These are phyloP conservation scores for Pristionchus entomophagus DNA, from an alignment of 2,888 invertebrate species.

Conservation along the genomic window DNA sequence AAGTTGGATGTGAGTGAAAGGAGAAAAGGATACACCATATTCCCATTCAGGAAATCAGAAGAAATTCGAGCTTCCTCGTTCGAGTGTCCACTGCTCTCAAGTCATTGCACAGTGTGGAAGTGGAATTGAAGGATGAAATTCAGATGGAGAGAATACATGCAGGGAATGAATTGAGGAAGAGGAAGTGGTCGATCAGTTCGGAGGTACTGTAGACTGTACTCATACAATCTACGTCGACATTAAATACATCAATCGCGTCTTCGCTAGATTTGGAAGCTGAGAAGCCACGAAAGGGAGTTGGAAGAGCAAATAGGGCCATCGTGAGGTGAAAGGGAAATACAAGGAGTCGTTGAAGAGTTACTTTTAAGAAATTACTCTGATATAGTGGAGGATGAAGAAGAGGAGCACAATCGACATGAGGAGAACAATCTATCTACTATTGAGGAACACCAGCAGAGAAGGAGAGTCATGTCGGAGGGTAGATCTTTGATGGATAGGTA, in stretches of 20 bases:
- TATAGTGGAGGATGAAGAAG: constrained; percentile 41
- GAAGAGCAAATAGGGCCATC: constrained; percentile 9
- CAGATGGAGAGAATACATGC: neutral
- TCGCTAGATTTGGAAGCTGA: constrained; percentile 1
- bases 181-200: constrained; percentile 43
- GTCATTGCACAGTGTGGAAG: neutral
- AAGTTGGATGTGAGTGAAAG: constrained; percentile 31
- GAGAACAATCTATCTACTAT: neutral
- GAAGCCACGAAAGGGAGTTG: constrained; percentile 7
- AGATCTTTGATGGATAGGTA: neutral
- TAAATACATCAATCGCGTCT: constrained; percentile 14
- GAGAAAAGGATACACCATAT: neutral
- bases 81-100: constrained; percentile 40
- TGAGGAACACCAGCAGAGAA: neutral
- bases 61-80: neutral
- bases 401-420: constrained; percentile 14
- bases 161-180: neutral
- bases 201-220: neutral
- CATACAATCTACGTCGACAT: neutral
- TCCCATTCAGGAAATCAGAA: constrained; percentile 18
- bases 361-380: constrained; percentile 45
- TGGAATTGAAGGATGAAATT: constrained; percentile 2
- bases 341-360: too few species aligned
- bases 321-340: neutral
- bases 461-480: constrained; percentile 26